A percentile compares a stretch with the other conserved stretches of the same genome.
Conservation (phyloP, 92 coral and sea anemone genomes). For the Galaxea fascicularis region DNA sequence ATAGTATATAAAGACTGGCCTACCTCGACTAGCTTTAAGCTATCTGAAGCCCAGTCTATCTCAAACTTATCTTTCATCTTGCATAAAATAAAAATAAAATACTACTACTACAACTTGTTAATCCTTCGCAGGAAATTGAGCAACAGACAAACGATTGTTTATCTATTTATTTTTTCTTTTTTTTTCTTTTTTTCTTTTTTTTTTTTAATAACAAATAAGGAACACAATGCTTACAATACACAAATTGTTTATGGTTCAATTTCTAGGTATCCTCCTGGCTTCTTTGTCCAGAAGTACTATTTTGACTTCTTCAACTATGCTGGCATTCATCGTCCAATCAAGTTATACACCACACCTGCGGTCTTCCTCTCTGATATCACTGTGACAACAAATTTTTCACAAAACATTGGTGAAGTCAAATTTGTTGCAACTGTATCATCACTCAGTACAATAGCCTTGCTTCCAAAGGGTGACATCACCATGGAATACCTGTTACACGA, state of each 20-base stretch:
- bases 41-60: no score
- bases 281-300: conserved; percentile 87
- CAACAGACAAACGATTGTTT: no score
- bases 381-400: conserved; percentile 69
- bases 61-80: no score
- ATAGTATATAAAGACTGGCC: no score
- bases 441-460: background rate
- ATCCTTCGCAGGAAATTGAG: no score
- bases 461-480: conserved; percentile 67
- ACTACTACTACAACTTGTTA: no score
- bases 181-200: no score
- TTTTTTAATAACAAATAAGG: no score
- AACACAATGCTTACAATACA: background rate
- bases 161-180: no score
- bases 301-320: conserved; percentile 99
- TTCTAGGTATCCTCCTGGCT: conserved; percentile 94
- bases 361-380: conserved; percentile 94
- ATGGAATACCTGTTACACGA: conserved; percentile 82
- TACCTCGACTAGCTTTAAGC: no score
- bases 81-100: no score
- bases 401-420: conserved; percentile 70
- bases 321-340: conserved; percentile 96
- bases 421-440: conserved; percentile 63
- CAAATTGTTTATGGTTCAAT: background rate
- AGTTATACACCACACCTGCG: conserved; percentile 92